Percentiles rank a stretch among this genome's conserved stretches.
Evolutionary conservation across 2,888 invertebrate genomes (phyloP).

Genomic region (Bellardia pandia): DNA sequence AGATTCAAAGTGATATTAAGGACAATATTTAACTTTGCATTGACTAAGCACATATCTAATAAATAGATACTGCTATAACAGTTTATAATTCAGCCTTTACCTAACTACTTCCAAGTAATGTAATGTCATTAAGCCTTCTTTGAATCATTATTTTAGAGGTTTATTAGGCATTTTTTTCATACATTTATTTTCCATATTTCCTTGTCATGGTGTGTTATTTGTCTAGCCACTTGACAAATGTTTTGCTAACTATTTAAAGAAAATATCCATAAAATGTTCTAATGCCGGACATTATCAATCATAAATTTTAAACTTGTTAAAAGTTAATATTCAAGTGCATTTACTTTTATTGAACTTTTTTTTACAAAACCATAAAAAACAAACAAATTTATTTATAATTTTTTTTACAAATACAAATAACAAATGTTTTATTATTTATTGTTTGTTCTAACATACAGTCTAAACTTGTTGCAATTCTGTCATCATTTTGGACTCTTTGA

Average conservation of each 20-base stretch:
- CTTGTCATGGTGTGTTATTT: neutral
- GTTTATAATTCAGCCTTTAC: no score
- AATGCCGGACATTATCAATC: neutral
- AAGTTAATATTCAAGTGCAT: constrained; percentile 5
- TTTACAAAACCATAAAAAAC: neutral
- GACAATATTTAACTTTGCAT: no score
- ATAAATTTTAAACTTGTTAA: neutral
- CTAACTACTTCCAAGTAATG: no score
- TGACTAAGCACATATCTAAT: no score
- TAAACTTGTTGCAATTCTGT: constrained; percentile 13
- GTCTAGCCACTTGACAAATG: neutral
- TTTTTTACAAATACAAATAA: no score
- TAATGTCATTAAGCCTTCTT: no score
- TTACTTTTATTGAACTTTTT: neutral
- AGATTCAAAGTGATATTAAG: no score
- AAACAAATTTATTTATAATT: neutral
- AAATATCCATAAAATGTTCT: neutral
- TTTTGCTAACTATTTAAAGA: neutral
- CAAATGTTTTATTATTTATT: neutral
- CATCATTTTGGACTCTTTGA: neutral
- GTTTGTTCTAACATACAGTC: neutral
- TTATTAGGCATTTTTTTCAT: no score
- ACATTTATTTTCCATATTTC: no score
- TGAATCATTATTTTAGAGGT: no score
- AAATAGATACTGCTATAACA: no score